Percentiles rank a stretch among this genome's conserved stretches.
Conservation (phyloP, 2,888 invertebrate genomes). For the Andrena fulva region DNA sequence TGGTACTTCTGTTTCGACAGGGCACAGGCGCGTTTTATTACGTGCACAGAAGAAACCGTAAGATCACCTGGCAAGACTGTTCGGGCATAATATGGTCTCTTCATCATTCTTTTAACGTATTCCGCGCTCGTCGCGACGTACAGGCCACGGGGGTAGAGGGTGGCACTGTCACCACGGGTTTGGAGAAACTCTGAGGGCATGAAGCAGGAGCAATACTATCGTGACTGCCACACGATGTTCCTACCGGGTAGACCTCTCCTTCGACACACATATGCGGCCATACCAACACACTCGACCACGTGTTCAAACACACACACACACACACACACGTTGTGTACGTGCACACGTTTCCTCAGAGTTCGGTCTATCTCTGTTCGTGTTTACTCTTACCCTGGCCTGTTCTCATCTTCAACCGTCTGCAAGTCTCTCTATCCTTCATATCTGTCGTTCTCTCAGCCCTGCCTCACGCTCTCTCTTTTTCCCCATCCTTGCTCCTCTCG, state of each 20-base stretch:
- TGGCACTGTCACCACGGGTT: slow-evolving; percentile 68
- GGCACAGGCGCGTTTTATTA: slow-evolving; percentile 17
- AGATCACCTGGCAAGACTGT: slow-evolving; percentile 49
- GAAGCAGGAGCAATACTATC: slow-evolving; percentile 76
- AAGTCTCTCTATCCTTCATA: slow-evolving; percentile 70
- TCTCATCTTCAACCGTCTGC: slow-evolving; percentile 68
- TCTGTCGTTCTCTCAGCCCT: slow-evolving; percentile 48
- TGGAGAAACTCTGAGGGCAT: slow-evolving; percentile 71
- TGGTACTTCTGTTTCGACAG: slow-evolving; percentile 33
- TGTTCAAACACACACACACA: slow-evolving; percentile 2
- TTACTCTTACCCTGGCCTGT: slow-evolving; percentile 62
- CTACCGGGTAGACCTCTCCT: slow-evolving; percentile 60
- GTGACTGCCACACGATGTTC: slow-evolving; percentile 73
- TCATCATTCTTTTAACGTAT: slow-evolving; percentile 80
- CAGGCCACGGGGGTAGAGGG: slow-evolving; percentile 63
- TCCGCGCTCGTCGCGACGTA: slow-evolving; percentile 72
- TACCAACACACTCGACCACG: slow-evolving; percentile 15
- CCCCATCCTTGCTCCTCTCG: slow-evolving; percentile 37
- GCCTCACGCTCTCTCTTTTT: slow-evolving; percentile 21
- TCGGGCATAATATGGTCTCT: slow-evolving; percentile 71
- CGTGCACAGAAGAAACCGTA: slow-evolving; percentile 17
- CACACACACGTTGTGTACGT: slow-evolving; percentile 12
- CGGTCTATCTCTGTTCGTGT: slow-evolving; percentile 61
- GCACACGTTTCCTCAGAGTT: slow-evolving; percentile 47
- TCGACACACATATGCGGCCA: slow-evolving; percentile 33